Evolutionary conservation across 1,140 invertebrate genomes (phyloP), one percentile per base, ranked within the genome.

Genomic region (Drosophila prosaltans): DNA sequence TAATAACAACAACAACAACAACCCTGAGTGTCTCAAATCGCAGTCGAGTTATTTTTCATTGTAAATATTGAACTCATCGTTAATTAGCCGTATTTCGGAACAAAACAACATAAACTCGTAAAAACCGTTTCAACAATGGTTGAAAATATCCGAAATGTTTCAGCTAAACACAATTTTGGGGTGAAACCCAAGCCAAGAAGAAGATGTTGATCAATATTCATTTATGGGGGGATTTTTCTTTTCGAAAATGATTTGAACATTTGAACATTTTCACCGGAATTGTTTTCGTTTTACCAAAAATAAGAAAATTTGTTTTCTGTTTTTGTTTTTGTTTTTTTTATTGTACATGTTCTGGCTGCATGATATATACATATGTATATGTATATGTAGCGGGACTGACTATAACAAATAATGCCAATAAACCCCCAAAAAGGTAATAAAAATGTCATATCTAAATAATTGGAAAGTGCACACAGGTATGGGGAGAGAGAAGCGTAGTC

Each of bases 291-390:
- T 66, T 81, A 77, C 21, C 41, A 62, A 67, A 60, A 65, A 81
- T 57, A 81, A 76, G 59, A 77, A 30, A 36, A 30, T 11, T 76
- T 77, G 61, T 70, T 76, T 65, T 69, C 32, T 24, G 28, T 75
- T 58, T 69, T 82, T 45, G 74, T 82, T 61, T 82, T 82, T 82
- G 28, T 75, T 58, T 69, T 82, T 45, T 71, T 82, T 61, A 82
- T 82, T 82, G 74, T 72, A 41, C 74, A 82, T 61, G 61, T 82
- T 74, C 55, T 74, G 48, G 24, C 65, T 78, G 80, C 80, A 81
- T 81, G 65, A 32, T 41, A 21, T 55, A 36, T 11, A 48, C 7
- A 39, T 9, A 39, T 6, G 7, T 39, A 16, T 6, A 48, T 48
- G 2, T 4, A 45, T 45, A 16, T 16, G 21, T 48, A 26, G 45